Base-by-base conservation (phyloP, 2,113 vertebrate genomes). In the Epinephelus lanceolatus region DNA sequence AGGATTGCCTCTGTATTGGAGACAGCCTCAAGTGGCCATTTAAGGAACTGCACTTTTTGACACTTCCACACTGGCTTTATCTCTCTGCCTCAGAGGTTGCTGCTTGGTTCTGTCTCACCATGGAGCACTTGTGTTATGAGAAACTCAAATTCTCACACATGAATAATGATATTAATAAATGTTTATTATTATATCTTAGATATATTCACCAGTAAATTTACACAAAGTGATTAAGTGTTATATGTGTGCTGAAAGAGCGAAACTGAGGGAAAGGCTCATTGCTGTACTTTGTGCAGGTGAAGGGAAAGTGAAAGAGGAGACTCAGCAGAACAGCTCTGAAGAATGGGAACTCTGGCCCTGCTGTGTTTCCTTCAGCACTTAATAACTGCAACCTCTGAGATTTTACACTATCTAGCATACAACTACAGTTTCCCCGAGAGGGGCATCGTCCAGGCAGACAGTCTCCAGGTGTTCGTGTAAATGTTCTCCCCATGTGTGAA, bases 341-440 rank as follows among this genome's bases (percentile, higher is more conserved):
- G 75, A 89, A 81, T 56, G 76, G 81, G 66, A 82, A 68, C 79
- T 70, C 37, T 33, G 57, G 66, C 74, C 73, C 33, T 23, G 37
- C 55, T 15, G 60, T 76, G 80, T 86, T 88, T 77, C 78, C 66
- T 84, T 73, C 84, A 89, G 74, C 78, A 63, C 73, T 71, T 86
- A 59, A 45, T 88, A 89, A 92, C 52, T 92, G 90, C 86, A 78
- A 76, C 83, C 81, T 84, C 85, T 56, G 86, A 91, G 86, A 87
- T 90, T 87, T 86, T 62, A 71, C 17, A 76, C 47, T 49, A 42
- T 71, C 55, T 23, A 55, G 18, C 45, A 49, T 9, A 40, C 17
- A 55, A 17, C 51, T 19, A 15, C 47, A 82, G 27, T 75, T 53
- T 80, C 27, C 67, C 51, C 57, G 40, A 2, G 45, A 83, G 61